Evolutionary conservation across 2,797 vertebrate genomes (phyloP), one percentile per base, ranked within the genome.

Genomic region (Siniperca obscura): DNA sequence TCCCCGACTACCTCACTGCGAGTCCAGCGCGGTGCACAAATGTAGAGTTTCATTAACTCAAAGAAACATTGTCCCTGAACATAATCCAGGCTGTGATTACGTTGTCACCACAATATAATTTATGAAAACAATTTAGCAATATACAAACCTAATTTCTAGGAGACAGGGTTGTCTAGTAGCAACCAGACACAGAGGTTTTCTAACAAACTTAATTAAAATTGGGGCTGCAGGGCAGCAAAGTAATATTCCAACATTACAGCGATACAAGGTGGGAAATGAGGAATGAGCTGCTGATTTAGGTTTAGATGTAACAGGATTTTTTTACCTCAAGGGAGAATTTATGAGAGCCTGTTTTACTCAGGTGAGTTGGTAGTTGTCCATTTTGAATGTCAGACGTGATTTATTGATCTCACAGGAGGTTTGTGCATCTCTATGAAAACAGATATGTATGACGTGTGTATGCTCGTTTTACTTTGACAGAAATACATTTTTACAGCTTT

Each of bases 171-270:
- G 36, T 48, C 1, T 34, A 11, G 19, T 12, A 17, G 8, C 40
- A 1, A 17, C 25, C 22, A 48, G 38, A 67, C 56, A 53, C 22
- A 2, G 5, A 55, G 38, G 8, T 66, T 74, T 62, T 74, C 52
- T 12, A 19, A 57, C 25, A 59, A 76, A 70, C 17, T 8, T 61
- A 56, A 81, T 81, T 77, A 83, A 57, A 48, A 52, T 55, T 55
- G 0, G 2, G 21, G 74, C 81, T 74, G 48, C 66, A 40, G 85
- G 74, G 78, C 22, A 74, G 59, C 59, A 44, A 48, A 70, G 53
- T 70, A 73, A 76, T 65, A 48, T 77, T 48, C 69, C 17, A 55
- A 42, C 34, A 71, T 61, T 50, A 57, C 44, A 48, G 64, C 57
- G 56, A 38, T 40, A 65, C 55, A 48, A 68, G 34, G 10, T 17